Evolutionary conservation across 2,797 vertebrate species (phyloP).

Genomic region (Cottoperca gobio): DNA sequence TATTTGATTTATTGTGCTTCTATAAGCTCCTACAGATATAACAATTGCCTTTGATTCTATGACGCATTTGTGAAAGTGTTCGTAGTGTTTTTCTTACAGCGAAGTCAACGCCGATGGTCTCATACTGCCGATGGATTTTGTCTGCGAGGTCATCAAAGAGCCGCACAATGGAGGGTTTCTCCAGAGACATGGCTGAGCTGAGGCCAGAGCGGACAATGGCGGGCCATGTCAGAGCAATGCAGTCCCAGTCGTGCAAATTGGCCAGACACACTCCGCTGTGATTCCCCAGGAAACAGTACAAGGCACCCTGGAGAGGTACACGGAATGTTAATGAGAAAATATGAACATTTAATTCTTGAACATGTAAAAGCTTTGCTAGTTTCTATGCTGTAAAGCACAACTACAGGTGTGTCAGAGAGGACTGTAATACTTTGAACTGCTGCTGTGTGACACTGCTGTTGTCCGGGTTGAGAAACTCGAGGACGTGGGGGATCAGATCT

Average conservation of each 20-base stretch:
- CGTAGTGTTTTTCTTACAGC: conserved; percentile 83
- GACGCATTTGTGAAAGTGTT: background rate
- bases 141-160: conserved; percentile 97
- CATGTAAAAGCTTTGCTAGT: background rate
- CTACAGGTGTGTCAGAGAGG: background rate
- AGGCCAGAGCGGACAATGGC: conserved; percentile 94
- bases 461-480: conserved; percentile 90
- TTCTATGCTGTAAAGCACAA: background rate
- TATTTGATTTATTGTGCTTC: background rate
- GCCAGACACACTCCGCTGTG: conserved; percentile 93
- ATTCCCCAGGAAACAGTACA: conserved; percentile 97
- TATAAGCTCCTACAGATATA: background rate
- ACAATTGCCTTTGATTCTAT: background rate
- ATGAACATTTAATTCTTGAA: background rate
- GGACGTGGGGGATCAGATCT: conserved; percentile 94
- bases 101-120: conserved; percentile 95
- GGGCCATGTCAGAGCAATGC: conserved; percentile 95
- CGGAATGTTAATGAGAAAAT: background rate
- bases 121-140: conserved; percentile 97
- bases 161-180: conserved; percentile 97
- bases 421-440: conserved; percentile 93
- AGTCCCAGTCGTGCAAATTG: conserved; percentile 98
- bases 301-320: conserved; percentile 88
- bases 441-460: conserved; percentile 91
- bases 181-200: conserved; percentile 95